A percentile compares a stretch with the other conserved stretches of the same genome.
Evolutionary conservation across 1,140 invertebrate species (phyloP).

Genomic region (Apis dorsata): DNA sequence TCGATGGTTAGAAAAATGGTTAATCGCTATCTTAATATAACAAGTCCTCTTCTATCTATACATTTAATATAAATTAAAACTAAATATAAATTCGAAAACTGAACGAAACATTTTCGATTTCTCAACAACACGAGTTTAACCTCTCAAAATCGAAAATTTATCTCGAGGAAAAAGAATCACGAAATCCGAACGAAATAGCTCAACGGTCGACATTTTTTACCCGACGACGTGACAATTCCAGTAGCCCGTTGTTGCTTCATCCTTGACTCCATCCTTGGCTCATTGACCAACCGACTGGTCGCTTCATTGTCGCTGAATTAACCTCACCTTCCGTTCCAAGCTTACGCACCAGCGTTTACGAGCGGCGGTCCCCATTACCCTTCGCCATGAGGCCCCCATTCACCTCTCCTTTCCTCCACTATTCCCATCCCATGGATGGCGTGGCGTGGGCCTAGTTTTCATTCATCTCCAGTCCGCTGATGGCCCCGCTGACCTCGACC

Average conservation of each 20-base stretch:
- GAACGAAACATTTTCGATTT: too few species aligned
- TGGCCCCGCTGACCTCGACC: conserved; percentile 73
- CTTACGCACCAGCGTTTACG: conserved; percentile 44
- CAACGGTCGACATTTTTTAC: neutral
- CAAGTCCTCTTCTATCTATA: too few species aligned
- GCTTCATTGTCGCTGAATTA: conserved; percentile 59
- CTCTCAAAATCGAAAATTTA: too few species aligned
- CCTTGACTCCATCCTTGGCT: conserved; percentile 38
- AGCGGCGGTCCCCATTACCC: conserved; percentile 65
- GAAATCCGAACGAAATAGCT: neutral
- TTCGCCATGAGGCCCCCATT: conserved; percentile 68
- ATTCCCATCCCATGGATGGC: conserved; percentile 33
- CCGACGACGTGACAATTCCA: neutral
- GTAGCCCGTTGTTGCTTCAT: conserved; percentile 14
- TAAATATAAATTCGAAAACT: too few species aligned
- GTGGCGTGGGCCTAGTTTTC: conserved; percentile 71
- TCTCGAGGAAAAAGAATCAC: too few species aligned
- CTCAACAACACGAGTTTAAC: too few species aligned
- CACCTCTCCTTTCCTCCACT: conserved; percentile 69
- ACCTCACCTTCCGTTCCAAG: conserved; percentile 37
- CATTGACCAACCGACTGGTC: conserved; percentile 28
- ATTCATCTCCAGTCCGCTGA: conserved; percentile 73
- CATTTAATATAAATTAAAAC: too few species aligned
- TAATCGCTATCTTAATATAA: too few species aligned
- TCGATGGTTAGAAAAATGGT: too few species aligned